A percentile compares a stretch with the other conserved stretches of the same genome.
Conservation (phyloP, 2,797 vertebrate genomes). For the Hapalemur alaotrensis region DNA sequence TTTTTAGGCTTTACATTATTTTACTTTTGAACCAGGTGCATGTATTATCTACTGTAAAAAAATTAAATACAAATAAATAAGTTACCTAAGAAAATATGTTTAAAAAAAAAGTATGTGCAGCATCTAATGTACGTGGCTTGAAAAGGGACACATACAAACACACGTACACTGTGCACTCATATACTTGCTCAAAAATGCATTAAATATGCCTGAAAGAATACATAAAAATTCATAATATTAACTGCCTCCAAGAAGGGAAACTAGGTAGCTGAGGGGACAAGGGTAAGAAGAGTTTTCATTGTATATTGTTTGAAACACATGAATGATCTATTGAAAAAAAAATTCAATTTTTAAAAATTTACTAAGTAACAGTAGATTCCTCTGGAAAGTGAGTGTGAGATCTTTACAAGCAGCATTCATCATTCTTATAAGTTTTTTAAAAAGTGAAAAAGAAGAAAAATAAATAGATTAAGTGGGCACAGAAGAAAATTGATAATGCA, state of each 20-base stretch:
- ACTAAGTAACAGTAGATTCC: not conserved
- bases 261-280: not conserved
- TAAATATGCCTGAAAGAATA: not conserved
- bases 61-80: not conserved
- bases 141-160: not conserved
- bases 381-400: not conserved
- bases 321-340: not conserved
- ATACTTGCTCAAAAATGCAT: not conserved
- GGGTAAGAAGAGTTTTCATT: not conserved
- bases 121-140: not conserved
- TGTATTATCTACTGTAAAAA: not conserved
- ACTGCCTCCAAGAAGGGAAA: not conserved
- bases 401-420: not conserved
- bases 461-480: not conserved
- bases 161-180: not conserved
- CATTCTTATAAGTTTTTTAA: not conserved
- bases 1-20: not conserved
- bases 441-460: slow-evolving; percentile 19
- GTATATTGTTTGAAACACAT: not conserved
- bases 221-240: not conserved
- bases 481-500: not conserved
- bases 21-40: not conserved
- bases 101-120: not conserved
- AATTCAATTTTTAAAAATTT: not conserved
- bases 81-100: not conserved